Base-by-base conservation (phyloP, 2,797 vertebrate species). In the Lutjanus argentimaculatus region DNA sequence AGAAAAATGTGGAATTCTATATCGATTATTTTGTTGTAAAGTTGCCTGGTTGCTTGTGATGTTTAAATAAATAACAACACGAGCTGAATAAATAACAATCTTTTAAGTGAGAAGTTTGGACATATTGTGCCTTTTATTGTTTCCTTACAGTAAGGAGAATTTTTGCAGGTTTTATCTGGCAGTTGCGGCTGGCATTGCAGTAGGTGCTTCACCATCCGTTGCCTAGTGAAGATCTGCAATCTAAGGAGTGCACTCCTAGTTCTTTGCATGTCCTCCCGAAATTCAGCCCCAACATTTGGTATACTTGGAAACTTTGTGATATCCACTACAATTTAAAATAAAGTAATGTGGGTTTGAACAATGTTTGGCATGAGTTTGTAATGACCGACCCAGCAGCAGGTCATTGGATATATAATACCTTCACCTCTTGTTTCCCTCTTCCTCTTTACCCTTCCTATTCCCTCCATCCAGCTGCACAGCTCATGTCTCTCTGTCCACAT, bases 221-320 rank as follows among this genome's bases (percentile, higher is more conserved):
- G 30, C 30, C 30, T 36, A 6, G 30, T 36, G 30, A 36, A 36
- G 30, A 36, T 36, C 0, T 36, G 30, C 30, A 6, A 36, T 36
- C 30, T 36, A 36, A 36, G 30, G 30, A 36, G 30, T 36, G 30
- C 30, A 36, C 30, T 36, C 30, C 30, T 6, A 43, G 64, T 67
- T 75, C 12, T 74, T 49, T 49, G 40, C 52, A 36, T 46, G 22
- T 69, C 83, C 74, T 49, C 15, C 22, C 13, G 16, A 69, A 67
- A 43, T 56, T 64, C 21, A 40, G 8, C 51, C 58, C 21, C 22
- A 56, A 55, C 73, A 68, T 89, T 77, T 80, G 65, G 53, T 75
- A 65, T 68, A 49, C 42, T 52, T 77, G 77, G 66, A 77, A 79
- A 86, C 72, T 77, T 64, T 46, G 22, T 16, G 57, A 49, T 57